These are phyloP conservation scores for Pantherophis guttatus DNA, from an alignment of 2,113 vertebrate genomes.

Conservation along the genomic window DNA sequence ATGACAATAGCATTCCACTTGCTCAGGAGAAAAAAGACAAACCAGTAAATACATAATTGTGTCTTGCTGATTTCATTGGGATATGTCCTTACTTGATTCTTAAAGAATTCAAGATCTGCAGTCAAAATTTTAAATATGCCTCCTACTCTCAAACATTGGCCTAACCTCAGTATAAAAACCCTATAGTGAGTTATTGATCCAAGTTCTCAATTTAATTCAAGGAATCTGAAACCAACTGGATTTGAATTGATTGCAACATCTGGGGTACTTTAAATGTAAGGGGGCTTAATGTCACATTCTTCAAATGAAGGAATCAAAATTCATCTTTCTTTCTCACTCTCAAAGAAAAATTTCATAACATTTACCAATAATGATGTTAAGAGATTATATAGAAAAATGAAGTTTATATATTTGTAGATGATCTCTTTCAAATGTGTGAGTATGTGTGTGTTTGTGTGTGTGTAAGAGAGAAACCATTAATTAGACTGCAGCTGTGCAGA, in stretches of 20 bases:
- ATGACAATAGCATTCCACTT: background rate
- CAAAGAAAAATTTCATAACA: background rate
- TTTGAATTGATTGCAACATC: no score
- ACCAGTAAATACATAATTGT: no score
- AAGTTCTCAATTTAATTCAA: no score
- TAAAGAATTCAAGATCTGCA: no score
- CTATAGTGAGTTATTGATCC: background rate
- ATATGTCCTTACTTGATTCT: no score
- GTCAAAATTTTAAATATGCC: no score
- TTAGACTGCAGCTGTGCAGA: background rate
- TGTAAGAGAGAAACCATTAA: background rate
- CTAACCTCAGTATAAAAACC: background rate
- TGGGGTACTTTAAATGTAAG: no score
- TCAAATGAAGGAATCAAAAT: background rate
- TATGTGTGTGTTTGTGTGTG: background rate
- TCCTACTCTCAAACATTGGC: no score
- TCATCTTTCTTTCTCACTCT: background rate
- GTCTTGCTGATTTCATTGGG: no score
- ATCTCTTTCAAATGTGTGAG: background rate
- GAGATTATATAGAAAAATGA: background rate
- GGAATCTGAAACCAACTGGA: no score
- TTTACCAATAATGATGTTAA: background rate
- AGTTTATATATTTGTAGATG: background rate
- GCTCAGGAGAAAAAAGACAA: no score
- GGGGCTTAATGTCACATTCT: no score